These are phyloP conservation scores for Drosophila buzzatii DNA, from an alignment of 2,888 invertebrate genomes.

Conservation along the genomic window DNA sequence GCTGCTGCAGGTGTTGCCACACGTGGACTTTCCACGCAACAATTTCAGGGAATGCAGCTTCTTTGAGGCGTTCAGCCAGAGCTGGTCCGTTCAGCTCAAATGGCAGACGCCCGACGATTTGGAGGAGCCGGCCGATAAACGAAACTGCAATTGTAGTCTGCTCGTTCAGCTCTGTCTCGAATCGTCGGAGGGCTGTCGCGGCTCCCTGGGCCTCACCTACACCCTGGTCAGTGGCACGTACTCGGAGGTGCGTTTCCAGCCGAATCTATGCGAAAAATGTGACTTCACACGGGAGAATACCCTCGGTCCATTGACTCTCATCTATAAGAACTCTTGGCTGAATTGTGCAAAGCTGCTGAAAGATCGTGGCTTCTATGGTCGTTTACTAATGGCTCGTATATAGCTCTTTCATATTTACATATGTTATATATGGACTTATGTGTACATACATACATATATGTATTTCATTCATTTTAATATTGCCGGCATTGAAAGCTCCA, in stretches of 20 bases:
- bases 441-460: no score
- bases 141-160: neutral
- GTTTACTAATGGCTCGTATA: conserved; percentile 38
- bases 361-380: conserved; percentile 39
- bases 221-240: conserved; percentile 28
- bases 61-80: conserved; percentile 20
- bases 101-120: conserved; percentile 6
- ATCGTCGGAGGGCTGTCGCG: fast-evolving
- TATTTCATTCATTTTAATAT: neutral
- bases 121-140: neutral
- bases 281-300: conserved; percentile 14
- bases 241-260: conserved; percentile 38
- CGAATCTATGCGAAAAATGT: conserved; percentile 44
- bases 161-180: conserved; percentile 28
- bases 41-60: neutral
- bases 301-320: conserved; percentile 7
- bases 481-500: neutral
- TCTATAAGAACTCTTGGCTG: conserved; percentile 30
- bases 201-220: conserved; percentile 27
- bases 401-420: neutral
- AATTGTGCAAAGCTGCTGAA: conserved; percentile 24
- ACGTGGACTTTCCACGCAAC: conserved; percentile 11
- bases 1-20: conserved; percentile 30
- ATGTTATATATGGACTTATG: no score
- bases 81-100: conserved; percentile 38